phyloP scores from a whole-genome alignment of 2,797 vertebrate genomes.

The Syngnathus acus region DNA sequence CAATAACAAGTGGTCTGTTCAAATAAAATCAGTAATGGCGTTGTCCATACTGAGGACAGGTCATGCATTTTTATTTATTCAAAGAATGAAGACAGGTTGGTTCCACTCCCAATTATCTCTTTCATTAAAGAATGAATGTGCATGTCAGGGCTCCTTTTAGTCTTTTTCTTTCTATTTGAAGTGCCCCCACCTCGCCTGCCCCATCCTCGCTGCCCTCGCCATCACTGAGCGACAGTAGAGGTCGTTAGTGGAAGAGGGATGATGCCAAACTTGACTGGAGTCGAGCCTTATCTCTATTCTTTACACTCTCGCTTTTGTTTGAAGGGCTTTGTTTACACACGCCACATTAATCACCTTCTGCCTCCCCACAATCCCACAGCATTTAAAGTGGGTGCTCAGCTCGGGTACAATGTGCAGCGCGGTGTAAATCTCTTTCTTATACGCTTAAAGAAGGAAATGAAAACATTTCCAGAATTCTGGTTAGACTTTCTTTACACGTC shows the following conservation, averaged over 20 bases:
- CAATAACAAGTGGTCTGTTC: constrained; percentile 73
- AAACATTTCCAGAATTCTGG: constrained; percentile 45
- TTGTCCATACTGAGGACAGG: constrained; percentile 75
- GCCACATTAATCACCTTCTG: constrained; percentile 73
- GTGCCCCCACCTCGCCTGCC: constrained; percentile 26
- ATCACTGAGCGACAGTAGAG: constrained; percentile 72
- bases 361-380: constrained; percentile 63
- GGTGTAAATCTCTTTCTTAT: constrained; percentile 63
- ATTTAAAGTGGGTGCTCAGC: constrained; percentile 65
- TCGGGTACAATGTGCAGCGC: constrained; percentile 51
- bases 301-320: constrained; percentile 77
- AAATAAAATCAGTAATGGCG: constrained; percentile 77
- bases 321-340: constrained; percentile 77
- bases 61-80: constrained; percentile 74
- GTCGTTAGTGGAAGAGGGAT: constrained; percentile 76
- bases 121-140: constrained; percentile 74
- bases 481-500: constrained; percentile 43
- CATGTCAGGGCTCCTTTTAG: constrained; percentile 67
- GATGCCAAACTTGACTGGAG: constrained; percentile 76
- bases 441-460: constrained; percentile 43
- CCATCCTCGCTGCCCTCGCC: constrained; percentile 53
- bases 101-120: constrained; percentile 74
- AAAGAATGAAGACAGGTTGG: constrained; percentile 70
- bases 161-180: constrained; percentile 58
- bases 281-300: constrained; percentile 74